Base-by-base conservation (phyloP, 2,113 vertebrate species). In the Sorex fumeus region DNA sequence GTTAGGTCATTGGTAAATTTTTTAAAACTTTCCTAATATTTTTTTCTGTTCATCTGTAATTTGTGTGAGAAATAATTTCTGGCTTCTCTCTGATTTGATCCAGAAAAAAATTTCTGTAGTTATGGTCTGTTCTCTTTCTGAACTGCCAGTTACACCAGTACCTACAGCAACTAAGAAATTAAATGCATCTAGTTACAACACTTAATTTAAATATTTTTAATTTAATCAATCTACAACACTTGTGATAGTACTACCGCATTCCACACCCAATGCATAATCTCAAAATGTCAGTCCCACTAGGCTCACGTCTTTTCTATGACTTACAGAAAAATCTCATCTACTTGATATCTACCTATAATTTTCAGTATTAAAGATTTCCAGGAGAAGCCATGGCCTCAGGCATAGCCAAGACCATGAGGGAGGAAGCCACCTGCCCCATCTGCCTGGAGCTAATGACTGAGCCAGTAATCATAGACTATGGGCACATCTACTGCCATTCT, bases 401-500 rank as follows among this genome's bases (percentile, higher is more conserved):
- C 45, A 1, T 8, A 4, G 25, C 32, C 45, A 74, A 60, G 81
- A 95, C 32, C 87, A 87, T 97, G 62, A 97, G 91, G 93, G 97
- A 98, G 57, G 97, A 98, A 32, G 98, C 98, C 93, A 96, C 95
- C 21, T 99, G 98, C 91, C 90, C 98, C 8, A 97, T 98, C 23
- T 99, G 98, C 90, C 91, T 98, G 96, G 97, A 98, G 34, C 96
- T 96, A 5, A 94, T 98, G 90, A 91, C 83, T 3, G 96, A 98
- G 5, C 98, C 98, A 0, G 87, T 98, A 47, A 98, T 98, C 9
- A 95, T 98, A 16, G 97, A 95, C 45, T 99, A 98, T 45, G 98
- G 98, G 15, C 98, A 99, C 93, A 98, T 97, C 30, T 99, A 98
- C 97, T 98, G 98, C 92, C 84, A 96, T 40, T 19, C 0, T 6